Conservation (phyloP, 2,888 invertebrate genomes). For the Cerastis rubricosa region DNA sequence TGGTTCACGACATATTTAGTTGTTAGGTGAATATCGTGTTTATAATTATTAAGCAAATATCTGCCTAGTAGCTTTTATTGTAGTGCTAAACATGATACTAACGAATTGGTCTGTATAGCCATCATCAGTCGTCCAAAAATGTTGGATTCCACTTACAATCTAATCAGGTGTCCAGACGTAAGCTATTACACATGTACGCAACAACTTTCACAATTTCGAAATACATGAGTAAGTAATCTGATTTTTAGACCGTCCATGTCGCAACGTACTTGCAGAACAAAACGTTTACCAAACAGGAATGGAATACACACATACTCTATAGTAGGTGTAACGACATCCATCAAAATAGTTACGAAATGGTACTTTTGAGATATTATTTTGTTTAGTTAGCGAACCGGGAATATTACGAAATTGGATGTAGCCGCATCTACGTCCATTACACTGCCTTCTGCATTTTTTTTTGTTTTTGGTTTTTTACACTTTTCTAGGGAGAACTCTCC, state of each 20-base stretch:
- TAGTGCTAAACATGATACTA: neutral
- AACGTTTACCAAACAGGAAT: too few relatives aligned
- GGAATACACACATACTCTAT: too few relatives aligned
- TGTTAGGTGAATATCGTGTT: constrained; percentile 7
- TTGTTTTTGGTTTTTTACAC: neutral
- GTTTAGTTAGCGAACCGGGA: neutral
- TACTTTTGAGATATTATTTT: neutral
- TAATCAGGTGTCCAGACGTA: neutral
- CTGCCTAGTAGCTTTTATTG: neutral
- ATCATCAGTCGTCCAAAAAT: neutral
- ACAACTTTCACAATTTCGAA: neutral
- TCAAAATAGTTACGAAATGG: neutral
- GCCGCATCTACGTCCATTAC: too few relatives aligned
- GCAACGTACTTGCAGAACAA: neutral
- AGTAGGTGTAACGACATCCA: neutral
- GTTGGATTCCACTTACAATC: neutral
- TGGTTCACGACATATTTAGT: constrained; percentile 26
- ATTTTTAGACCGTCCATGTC: neutral
- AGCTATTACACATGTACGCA: neutral
- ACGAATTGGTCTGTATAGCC: neutral
- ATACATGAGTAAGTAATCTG: neutral
- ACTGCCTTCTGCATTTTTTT: neutral
- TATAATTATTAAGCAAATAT: neutral
- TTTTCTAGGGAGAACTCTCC: neutral
- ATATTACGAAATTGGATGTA: neutral